Evolutionary conservation across 1,140 invertebrate species (phyloP).

Genomic region (Tenebrio molitor): DNA sequence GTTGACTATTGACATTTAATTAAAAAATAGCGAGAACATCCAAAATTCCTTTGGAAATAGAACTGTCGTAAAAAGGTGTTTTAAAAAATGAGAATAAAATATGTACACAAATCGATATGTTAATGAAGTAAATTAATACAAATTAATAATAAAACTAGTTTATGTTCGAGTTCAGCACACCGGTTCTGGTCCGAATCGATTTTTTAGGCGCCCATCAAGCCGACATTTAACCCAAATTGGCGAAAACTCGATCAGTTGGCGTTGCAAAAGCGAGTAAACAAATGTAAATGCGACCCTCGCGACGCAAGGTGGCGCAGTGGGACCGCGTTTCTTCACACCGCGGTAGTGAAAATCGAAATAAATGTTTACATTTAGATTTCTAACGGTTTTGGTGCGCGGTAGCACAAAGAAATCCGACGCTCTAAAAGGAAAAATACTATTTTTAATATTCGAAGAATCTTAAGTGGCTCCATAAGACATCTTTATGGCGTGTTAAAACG

Average conservation of each 20-base stretch:
- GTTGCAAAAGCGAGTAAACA: neutral
- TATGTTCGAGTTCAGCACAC: constrained; percentile 15
- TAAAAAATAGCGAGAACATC: neutral
- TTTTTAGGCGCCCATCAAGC: neutral
- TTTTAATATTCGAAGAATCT: constrained; percentile 37
- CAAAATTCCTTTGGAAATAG: neutral
- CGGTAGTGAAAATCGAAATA: too few relatives aligned
- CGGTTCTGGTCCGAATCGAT: constrained; percentile 1
- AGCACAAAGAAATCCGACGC: constrained; percentile 24
- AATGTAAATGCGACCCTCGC: neutral
- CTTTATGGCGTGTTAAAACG: constrained; percentile 39
- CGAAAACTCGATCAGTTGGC: neutral
- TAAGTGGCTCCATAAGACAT: constrained; percentile 36
- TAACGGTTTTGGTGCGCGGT: constrained; percentile 13
- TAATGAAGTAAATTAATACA: constrained; percentile 29
- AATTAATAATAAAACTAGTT: constrained; percentile 33
- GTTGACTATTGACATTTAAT: constrained; percentile 8
- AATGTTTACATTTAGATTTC: constrained; percentile 7
- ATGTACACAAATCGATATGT: constrained; percentile 11
- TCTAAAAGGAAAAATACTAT: constrained; percentile 26
- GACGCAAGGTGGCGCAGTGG: too few relatives aligned
- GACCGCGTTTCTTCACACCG: too few relatives aligned
- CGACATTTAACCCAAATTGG: neutral
- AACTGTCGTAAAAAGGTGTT: neutral
- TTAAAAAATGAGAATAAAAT: neutral